These are phyloP conservation scores for Melanostigma gelatinosum DNA, from an alignment of 2,113 vertebrate species.

Conservation along the genomic window DNA sequence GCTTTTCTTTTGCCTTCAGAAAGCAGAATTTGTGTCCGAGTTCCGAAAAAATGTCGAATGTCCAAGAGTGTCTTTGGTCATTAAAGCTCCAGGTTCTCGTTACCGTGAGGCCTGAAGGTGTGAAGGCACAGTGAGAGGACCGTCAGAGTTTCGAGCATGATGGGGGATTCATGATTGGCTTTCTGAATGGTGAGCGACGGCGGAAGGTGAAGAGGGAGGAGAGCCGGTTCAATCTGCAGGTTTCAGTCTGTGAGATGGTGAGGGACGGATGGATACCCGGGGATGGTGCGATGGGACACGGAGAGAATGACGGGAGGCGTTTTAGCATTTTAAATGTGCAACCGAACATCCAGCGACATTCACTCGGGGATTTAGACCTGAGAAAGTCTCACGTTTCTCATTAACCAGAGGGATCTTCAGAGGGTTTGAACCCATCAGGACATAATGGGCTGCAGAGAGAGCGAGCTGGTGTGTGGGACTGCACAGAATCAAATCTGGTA, in stretches of 20 bases:
- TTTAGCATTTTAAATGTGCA: constrained; percentile 26
- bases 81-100: constrained; percentile 37
- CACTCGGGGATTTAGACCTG: accelerated
- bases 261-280: neutral
- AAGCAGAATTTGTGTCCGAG: too few species aligned
- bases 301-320: neutral
- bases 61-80: neutral
- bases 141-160: constrained; percentile 17
- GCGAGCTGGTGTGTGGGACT: neutral
- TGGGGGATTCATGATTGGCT: constrained; percentile 29
- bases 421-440: neutral
- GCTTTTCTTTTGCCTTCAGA: too few species aligned
- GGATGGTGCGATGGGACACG: neutral
- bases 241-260: neutral
- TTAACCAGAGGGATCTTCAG: neutral
- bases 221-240: constrained; percentile 13
- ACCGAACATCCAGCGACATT: neutral
- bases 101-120: neutral
- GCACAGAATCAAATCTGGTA: neutral
- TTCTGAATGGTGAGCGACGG: constrained; percentile 27
- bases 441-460: neutral
- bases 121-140: neutral
- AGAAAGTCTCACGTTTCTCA: constrained; percentile 19
- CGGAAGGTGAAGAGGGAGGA: constrained; percentile 18
- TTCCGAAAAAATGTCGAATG: too few species aligned